Conservation (phyloP, 2,888 invertebrate species). For the Ochropacha duplaris region DNA sequence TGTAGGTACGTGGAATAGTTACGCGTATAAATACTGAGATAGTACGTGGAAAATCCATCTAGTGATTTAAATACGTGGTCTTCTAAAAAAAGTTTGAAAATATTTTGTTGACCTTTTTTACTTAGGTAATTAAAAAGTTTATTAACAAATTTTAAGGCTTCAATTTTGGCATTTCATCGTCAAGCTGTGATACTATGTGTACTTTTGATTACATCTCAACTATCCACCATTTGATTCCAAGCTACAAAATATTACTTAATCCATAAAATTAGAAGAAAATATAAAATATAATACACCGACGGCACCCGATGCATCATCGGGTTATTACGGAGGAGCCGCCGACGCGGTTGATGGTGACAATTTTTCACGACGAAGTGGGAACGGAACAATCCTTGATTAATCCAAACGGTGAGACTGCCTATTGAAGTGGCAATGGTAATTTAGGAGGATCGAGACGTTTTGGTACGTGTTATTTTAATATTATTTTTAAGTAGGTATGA, state of each 20-base stretch:
- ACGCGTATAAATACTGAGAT: no score
- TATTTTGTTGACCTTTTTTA: no score
- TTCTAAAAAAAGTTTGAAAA: no score
- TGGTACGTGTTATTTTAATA: conserved; percentile 45
- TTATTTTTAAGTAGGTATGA: no score
- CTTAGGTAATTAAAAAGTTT: no score
- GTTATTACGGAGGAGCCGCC: conserved; percentile 54
- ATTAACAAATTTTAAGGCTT: no score
- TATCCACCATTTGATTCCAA: neutral
- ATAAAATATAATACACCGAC: conserved; percentile 32
- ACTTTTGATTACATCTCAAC: neutral
- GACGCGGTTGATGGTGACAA: conserved; percentile 73
- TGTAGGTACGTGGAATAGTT: neutral
- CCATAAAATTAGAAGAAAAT: conserved; percentile 4
- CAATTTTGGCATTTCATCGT: no score
- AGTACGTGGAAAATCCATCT: no score
- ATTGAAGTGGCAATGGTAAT: conserved; percentile 57
- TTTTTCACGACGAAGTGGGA: conserved; percentile 72
- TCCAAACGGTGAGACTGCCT: conserved; percentile 65
- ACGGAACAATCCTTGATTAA: conserved; percentile 78
- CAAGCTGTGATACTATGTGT: no score
- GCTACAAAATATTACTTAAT: neutral
- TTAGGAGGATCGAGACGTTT: conserved; percentile 24
- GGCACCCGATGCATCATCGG: conserved; percentile 66
- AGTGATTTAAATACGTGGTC: no score